phyloP scores from a whole-genome alignment of 2,888 invertebrate species.

The Ophion obscuratus region DNA sequence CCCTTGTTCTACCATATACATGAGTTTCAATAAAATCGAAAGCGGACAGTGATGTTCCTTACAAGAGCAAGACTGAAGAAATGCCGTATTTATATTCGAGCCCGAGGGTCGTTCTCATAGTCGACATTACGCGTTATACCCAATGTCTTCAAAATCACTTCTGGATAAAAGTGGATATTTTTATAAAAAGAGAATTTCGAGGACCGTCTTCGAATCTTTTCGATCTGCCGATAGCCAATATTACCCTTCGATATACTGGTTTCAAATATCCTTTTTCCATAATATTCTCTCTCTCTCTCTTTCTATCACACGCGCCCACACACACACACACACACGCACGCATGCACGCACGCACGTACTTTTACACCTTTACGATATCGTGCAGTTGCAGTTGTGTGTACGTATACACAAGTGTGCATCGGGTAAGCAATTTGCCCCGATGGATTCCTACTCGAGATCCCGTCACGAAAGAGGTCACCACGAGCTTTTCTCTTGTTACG shows the following conservation, averaged over 20 bases:
- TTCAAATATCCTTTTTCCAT: neutral
- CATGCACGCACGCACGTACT: neutral
- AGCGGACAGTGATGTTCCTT: no score
- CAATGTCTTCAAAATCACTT: neutral
- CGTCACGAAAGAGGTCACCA: slow-evolving; percentile 57
- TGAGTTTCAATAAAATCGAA: no score
- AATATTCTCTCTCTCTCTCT: neutral
- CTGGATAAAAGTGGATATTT: neutral
- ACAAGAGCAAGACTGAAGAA: neutral
- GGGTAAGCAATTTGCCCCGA: slow-evolving; percentile 15
- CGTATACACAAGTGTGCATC: slow-evolving; percentile 18
- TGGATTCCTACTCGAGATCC: slow-evolving; percentile 56
- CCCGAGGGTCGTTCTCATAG: neutral
- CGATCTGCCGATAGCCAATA: neutral
- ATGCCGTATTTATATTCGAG: neutral
- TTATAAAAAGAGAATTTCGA: neutral
- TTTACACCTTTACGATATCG: neutral
- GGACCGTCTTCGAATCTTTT: neutral
- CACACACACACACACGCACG: no score
- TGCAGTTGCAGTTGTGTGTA: slow-evolving; percentile 11
- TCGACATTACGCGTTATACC: neutral
- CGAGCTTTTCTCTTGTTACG: slow-evolving; percentile 27
- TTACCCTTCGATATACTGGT: neutral
- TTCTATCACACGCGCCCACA: no score
- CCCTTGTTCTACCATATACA: no score